Percentiles rank a stretch among this genome's conserved stretches.
These are phyloP conservation scores for Zygothrica quintamaculata DNA, from an alignment of 2,888 invertebrate species.

Conservation along the genomic window DNA sequence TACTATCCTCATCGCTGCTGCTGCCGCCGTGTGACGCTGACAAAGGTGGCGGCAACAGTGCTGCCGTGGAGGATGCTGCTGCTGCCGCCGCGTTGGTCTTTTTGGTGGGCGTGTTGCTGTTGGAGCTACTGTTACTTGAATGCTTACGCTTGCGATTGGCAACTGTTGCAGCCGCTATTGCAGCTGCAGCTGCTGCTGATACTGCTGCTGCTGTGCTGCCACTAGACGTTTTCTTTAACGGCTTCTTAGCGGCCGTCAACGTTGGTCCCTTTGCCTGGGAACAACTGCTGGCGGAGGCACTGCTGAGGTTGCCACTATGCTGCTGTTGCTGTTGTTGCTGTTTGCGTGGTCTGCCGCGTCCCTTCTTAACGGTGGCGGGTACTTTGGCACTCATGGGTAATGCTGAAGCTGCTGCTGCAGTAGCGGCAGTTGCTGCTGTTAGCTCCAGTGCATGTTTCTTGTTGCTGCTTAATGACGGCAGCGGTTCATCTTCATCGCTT, in stretches of 20 bases:
- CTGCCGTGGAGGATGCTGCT: constrained; percentile 67
- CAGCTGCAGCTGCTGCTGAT: constrained; percentile 30
- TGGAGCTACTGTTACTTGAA: constrained; percentile 65
- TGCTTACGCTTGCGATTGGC: constrained; percentile 82
- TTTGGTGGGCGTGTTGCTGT: constrained; percentile 71
- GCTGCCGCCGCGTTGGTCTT: too few relatives aligned
- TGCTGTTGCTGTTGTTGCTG: constrained; percentile 55
- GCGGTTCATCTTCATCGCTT: constrained; percentile 81
- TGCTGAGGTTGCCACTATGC: constrained; percentile 73
- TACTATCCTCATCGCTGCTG: constrained; percentile 63
- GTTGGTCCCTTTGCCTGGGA: constrained; percentile 81
- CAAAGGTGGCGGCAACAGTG: constrained; percentile 34
- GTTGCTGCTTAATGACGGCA: constrained; percentile 18
- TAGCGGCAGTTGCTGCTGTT: constrained; percentile 21
- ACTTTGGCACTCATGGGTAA: constrained; percentile 45
- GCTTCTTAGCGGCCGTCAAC: constrained; percentile 82
- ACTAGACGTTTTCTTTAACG: constrained; percentile 58
- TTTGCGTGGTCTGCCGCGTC: constrained; percentile 85
- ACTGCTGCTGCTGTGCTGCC: constrained; percentile 8
- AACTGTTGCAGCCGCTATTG: constrained; percentile 51
- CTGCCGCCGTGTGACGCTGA: constrained; percentile 36
- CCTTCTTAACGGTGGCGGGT: constrained; percentile 76
- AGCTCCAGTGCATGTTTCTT: constrained; percentile 52
- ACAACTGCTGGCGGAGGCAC: constrained; percentile 74
- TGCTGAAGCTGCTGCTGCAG: constrained; percentile 21